Base-by-base conservation (phyloP, 2,888 invertebrate genomes). In the Eupithecia centaureata region DNA sequence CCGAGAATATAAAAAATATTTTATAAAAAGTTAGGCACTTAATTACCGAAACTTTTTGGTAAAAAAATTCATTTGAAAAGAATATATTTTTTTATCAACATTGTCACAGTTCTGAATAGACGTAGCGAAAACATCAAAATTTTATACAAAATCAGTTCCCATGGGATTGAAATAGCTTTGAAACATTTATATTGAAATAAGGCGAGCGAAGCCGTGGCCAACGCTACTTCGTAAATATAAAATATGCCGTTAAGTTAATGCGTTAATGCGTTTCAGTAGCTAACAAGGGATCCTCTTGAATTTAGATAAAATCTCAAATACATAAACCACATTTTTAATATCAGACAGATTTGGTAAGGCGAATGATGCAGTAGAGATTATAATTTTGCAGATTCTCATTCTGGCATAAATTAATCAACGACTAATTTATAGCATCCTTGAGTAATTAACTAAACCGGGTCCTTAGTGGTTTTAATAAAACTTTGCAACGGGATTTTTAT, bases 391-490 rank as follows among this genome's bases (percentile, higher is more conserved):
- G 30, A 56, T 63, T 38, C 38, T 63, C 22, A 54, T 28, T 54
- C 35, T 33, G 30, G n/a, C 56, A 13, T 35, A 30, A 60, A 65
- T 65, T 59, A 60, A 60, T 65, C 58, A 58, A 51, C n/a, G 35
- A 22, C 54, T 12, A 35, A 65, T 65, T 65, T 60, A 65, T 60
- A 38, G 51, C 27, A 64, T 52, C 51, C 51, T 58, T 18, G 28
- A 52, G 58, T 64, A 59, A 64, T 64, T 57, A 64, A 59, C 56
- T 25, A 63, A 63, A 47, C 32, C 56, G 18, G 64, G 57, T 64
- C 64, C 51, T 63, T 58, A 32, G 22, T 51, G 33, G 61, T 47
- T 51, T 63, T 33, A 56, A 56, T 42, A 52, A 56, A 56, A 56
- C 30, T 35, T 42, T 42, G 30, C 15, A 22, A 60, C 38, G 42